These are phyloP conservation scores for Aselliscus stoliczkanus DNA, from an alignment of 2,797 vertebrate species.

Conservation along the genomic window DNA sequence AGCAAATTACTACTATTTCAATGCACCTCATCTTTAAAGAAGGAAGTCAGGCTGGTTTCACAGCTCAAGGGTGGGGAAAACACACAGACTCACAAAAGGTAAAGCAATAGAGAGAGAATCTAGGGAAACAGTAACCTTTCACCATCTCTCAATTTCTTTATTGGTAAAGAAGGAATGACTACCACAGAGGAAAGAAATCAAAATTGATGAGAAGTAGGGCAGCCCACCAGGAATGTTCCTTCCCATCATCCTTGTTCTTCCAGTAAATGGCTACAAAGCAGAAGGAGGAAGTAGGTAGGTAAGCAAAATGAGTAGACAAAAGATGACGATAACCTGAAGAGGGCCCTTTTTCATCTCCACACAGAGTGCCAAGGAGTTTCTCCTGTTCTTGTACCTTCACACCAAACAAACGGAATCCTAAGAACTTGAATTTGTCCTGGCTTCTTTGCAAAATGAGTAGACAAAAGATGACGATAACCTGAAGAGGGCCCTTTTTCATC, in stretches of 20 bases:
- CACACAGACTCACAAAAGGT: neutral
- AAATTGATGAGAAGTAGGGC: neutral
- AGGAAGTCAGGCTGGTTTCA: constrained; percentile 21
- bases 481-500: neutral
- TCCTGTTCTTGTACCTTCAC: neutral
- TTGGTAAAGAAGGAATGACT: neutral
- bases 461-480: neutral
- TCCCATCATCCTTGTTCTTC: neutral
- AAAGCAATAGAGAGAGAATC: neutral
- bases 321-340: neutral
- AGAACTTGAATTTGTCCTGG: neutral
- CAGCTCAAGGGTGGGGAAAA: neutral
- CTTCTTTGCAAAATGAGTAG: neutral
- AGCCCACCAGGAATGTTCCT: neutral
- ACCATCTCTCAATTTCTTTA: neutral
- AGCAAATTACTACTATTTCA: constrained; percentile 18
- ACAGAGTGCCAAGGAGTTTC: neutral
- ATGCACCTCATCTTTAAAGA: neutral
- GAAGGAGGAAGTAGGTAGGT: neutral
- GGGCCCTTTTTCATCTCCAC: neutral
- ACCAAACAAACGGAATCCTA: neutral
- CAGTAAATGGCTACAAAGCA: neutral
- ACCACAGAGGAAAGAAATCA: neutral
- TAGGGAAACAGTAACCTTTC: neutral
- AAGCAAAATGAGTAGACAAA: neutral